Evolutionary conservation across 2,113 vertebrate species (phyloP).

Genomic region (Daboia siamensis): DNA sequence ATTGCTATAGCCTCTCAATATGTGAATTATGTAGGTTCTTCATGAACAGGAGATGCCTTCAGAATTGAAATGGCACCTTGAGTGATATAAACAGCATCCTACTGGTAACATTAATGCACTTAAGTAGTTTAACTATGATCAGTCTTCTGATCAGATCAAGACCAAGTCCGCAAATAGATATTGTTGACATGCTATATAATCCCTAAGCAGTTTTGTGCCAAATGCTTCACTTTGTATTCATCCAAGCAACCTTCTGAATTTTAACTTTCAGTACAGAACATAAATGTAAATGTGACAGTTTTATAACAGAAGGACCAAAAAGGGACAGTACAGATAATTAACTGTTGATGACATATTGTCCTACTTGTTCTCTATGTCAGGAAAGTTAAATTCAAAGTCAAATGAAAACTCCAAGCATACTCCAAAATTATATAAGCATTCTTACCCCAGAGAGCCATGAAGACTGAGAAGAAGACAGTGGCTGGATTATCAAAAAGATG

Average conservation of each 20-base stretch:
- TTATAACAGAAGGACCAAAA: conserved; percentile 25
- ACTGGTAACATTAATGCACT: conserved; percentile 50
- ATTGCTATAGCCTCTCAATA: not conserved
- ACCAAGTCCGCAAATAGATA: conserved; percentile 50
- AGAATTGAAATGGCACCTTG: conserved; percentile 12
- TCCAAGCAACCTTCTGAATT: conserved; percentile 52
- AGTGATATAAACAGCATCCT: not conserved
- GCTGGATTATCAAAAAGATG: conserved; percentile 97
- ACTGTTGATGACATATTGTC: conserved; percentile 47
- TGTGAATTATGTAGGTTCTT: not conserved
- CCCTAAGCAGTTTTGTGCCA: conserved; percentile 62
- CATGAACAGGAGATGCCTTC: not conserved
- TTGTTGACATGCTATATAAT: conserved; percentile 57
- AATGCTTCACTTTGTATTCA: conserved; percentile 60
- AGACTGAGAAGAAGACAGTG: conserved; percentile 95
- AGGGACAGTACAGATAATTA: conserved; percentile 47
- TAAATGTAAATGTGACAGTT: conserved; percentile 55
- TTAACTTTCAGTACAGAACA: conserved; percentile 55
- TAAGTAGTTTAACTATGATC: conserved; percentile 23
- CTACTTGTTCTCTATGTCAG: conserved; percentile 47
- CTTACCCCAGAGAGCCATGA: conserved; percentile 98
- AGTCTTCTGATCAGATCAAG: conserved; percentile 40
- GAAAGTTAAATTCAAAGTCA: conserved; percentile 48
- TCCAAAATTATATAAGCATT: not conserved
- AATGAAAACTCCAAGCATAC: not conserved